Evolutionary conservation across 2,888 invertebrate genomes (phyloP).

Genomic region (Nineta flava): DNA sequence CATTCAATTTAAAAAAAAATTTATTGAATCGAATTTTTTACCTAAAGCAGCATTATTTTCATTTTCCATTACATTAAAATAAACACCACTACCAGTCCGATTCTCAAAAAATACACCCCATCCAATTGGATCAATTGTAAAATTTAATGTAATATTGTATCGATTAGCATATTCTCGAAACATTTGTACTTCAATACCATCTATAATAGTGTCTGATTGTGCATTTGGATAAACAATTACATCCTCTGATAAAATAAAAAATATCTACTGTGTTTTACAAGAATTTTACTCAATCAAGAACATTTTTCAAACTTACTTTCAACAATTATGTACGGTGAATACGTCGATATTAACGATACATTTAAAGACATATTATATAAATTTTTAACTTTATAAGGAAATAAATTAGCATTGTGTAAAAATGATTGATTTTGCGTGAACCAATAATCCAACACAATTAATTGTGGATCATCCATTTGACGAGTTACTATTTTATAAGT

Average conservation of each 20-base stretch:
- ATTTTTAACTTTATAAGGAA: neutral
- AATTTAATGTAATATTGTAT: conserved; percentile 29
- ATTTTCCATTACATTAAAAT: conserved; percentile 44
- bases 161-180: conserved; percentile 32
- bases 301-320: too few relatives aligned
- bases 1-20: neutral
- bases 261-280: too few relatives aligned
- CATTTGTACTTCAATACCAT: conserved; percentile 39
- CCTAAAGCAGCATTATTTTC: conserved; percentile 44
- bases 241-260: neutral
- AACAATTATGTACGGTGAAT: too few relatives aligned
- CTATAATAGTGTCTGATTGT: conserved; percentile 15
- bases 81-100: conserved; percentile 43
- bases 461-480: neutral
- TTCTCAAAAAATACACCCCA: conserved; percentile 51
- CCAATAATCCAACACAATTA: neutral
- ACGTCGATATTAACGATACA: too few relatives aligned
- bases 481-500: neutral
- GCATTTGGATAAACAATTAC: neutral
- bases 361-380: too few relatives aligned
- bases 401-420: neutral
- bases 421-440: neutral
- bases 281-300: too few relatives aligned
- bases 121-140: conserved; percentile 34
- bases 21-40: conserved; percentile 16